These are phyloP conservation scores for Drosophila algonquin DNA, from an alignment of 2,888 invertebrate species.

Conservation along the genomic window DNA sequence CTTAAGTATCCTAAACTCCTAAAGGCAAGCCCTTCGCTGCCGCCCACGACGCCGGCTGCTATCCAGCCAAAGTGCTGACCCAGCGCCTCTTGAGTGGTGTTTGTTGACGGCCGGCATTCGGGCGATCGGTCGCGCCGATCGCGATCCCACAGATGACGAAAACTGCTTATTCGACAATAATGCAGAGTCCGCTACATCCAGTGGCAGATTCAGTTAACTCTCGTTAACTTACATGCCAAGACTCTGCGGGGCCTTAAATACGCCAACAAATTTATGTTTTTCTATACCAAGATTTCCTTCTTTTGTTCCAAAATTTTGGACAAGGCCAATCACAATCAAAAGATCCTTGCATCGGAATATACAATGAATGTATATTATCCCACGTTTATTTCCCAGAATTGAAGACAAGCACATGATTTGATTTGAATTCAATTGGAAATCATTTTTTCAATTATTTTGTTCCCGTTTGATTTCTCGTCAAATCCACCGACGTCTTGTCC, in stretches of 20 bases:
- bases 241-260: conserved; percentile 23
- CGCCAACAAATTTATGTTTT: conserved; percentile 40
- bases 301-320: conserved; percentile 36
- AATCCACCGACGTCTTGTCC: background rate
- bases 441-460: conserved; percentile 1
- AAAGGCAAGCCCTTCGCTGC: too few relatives aligned
- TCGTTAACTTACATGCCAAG: too few relatives aligned
- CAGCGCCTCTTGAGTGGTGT: too few relatives aligned
- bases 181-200: too few relatives aligned
- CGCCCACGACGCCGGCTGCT: too few relatives aligned
- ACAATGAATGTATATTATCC: background rate
- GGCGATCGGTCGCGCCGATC: too few relatives aligned
- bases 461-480: background rate
- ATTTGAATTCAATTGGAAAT: background rate
- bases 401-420: background rate
- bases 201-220: too few relatives aligned
- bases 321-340: conserved; percentile 28
- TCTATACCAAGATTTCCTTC: conserved; percentile 26
- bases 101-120: too few relatives aligned
- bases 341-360: background rate
- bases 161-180: too few relatives aligned
- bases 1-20: too few relatives aligned
- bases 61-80: too few relatives aligned
- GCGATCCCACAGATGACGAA: too few relatives aligned
- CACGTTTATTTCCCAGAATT: background rate